Percentiles rank a stretch among this genome's conserved stretches.
These are phyloP conservation scores for Venturia canescens DNA, from an alignment of 1,140 invertebrate species.

Conservation along the genomic window DNA sequence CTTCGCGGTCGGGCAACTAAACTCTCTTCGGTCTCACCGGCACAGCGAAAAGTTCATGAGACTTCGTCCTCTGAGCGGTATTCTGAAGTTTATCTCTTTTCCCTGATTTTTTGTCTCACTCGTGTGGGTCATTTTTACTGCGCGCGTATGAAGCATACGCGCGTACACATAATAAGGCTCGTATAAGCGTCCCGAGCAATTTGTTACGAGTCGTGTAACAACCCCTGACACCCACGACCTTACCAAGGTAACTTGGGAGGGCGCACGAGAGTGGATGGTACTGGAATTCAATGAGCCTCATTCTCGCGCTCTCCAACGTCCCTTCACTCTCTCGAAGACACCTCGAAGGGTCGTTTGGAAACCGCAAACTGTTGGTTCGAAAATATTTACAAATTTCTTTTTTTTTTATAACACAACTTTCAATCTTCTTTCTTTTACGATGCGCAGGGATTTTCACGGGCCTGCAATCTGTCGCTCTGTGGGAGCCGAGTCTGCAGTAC, in stretches of 20 bases:
- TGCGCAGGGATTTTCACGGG: background rate
- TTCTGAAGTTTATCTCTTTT: background rate
- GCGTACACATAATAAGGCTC: constrained; percentile 31
- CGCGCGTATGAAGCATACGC: constrained; percentile 51
- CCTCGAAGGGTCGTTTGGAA: constrained; percentile 29
- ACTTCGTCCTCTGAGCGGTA: background rate
- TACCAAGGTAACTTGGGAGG: constrained; percentile 57
- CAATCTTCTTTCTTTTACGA: constrained; percentile 51
- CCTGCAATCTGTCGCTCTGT: no score
- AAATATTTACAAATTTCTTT: constrained; percentile 32
- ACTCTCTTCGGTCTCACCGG: background rate
- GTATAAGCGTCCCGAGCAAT: constrained; percentile 42
- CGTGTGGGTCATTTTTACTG: constrained; percentile 46
- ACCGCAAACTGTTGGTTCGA: constrained; percentile 49
- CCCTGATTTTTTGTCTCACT: no score
- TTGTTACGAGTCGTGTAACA: constrained; percentile 50
- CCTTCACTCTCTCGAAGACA: background rate
- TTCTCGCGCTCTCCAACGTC: constrained; percentile 9
- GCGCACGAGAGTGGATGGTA: constrained; percentile 15
- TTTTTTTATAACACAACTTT: constrained; percentile 37
- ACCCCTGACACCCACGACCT: constrained; percentile 59
- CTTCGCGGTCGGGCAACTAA: constrained; percentile 52
- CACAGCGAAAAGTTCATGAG: constrained; percentile 13
- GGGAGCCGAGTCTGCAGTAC: no score
- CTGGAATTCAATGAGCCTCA: constrained; percentile 51